These are phyloP conservation scores for Slavum lentiscoides DNA, from an alignment of 2,888 invertebrate species.

Conservation along the genomic window DNA sequence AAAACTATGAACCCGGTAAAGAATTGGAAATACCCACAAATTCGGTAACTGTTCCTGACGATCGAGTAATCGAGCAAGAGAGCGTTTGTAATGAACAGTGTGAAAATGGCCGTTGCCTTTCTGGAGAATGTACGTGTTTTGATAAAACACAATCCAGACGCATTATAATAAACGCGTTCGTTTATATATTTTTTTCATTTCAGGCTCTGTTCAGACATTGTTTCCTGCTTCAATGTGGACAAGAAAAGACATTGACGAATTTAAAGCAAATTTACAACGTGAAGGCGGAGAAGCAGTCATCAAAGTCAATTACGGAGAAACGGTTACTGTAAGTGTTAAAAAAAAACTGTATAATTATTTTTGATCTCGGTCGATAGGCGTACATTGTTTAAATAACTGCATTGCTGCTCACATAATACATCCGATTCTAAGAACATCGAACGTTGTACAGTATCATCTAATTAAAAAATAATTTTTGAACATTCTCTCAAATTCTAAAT, in stretches of 20 bases:
- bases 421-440: too few relatives aligned
- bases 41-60: slow-evolving; percentile 22
- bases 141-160: background rate
- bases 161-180: background rate
- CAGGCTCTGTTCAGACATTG: slow-evolving; percentile 59
- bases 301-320: slow-evolving; percentile 94
- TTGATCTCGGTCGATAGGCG: too few relatives aligned
- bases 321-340: slow-evolving; percentile 75
- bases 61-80: slow-evolving; percentile 35
- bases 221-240: slow-evolving; percentile 95
- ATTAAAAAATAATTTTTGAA: too few relatives aligned
- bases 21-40: slow-evolving; percentile 43
- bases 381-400: too few relatives aligned
- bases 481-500: too few relatives aligned
- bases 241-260: slow-evolving; percentile 80
- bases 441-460: too few relatives aligned
- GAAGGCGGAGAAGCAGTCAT: slow-evolving; percentile 86
- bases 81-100: slow-evolving; percentile 30
- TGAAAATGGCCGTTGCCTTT: slow-evolving; percentile 34
- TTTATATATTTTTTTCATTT: background rate
- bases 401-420: too few relatives aligned
- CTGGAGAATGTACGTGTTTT: slow-evolving; percentile 39
- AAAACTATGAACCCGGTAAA: slow-evolving; percentile 60
- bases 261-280: slow-evolving; percentile 83
- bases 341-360: background rate